Conservation (phyloP, 1,140 invertebrate genomes). For the Nasonia vitripennis region DNA sequence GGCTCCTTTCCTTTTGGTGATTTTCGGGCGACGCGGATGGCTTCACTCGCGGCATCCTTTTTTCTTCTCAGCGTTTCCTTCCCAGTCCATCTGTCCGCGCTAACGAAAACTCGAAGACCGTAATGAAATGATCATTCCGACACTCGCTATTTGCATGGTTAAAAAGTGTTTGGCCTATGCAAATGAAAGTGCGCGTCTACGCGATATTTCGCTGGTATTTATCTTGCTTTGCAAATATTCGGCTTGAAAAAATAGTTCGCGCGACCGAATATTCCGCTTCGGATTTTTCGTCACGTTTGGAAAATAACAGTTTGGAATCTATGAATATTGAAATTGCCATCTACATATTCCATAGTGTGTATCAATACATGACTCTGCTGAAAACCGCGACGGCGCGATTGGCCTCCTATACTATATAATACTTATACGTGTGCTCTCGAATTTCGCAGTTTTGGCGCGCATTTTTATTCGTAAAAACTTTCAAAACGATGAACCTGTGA, state of each 20-base stretch:
- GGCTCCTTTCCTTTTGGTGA: conserved; percentile 41
- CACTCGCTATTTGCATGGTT: too few species aligned
- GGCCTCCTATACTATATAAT: too few species aligned
- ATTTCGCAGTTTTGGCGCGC: background rate
- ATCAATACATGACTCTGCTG: background rate
- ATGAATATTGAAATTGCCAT: background rate
- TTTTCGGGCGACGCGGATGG: conserved; percentile 16
- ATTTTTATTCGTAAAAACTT: background rate
- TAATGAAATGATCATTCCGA: too few species aligned
- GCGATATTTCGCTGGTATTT: background rate
- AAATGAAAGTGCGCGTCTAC: too few species aligned
- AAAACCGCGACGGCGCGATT: background rate
- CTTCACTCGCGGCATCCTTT: background rate
- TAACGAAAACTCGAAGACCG: too few species aligned
- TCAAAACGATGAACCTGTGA: too few species aligned
- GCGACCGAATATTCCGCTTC: background rate
- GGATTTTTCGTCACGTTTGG: background rate
- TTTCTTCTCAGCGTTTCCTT: too few species aligned
- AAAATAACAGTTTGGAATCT: background rate
- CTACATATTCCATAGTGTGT: background rate
- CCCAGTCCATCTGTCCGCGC: too few species aligned
- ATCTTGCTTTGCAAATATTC: background rate
- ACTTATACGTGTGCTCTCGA: background rate
- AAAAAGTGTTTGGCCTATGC: background rate
- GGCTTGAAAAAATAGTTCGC: background rate